Conservation (phyloP, 2,113 vertebrate genomes). For the Petrocephalus zakoni region DNA sequence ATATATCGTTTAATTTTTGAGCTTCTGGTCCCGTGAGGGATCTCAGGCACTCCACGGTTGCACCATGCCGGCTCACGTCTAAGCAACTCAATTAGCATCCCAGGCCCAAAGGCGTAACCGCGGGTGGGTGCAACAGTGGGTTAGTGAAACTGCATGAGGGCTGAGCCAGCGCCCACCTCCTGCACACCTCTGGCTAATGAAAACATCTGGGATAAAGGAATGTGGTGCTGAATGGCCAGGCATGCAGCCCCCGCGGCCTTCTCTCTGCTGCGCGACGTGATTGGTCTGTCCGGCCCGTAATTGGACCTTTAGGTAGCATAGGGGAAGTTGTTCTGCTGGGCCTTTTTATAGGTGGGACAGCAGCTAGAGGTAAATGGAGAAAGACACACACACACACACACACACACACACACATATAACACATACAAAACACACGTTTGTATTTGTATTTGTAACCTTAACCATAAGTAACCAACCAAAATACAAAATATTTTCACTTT, state of each 20-base stretch:
- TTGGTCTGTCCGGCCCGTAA: slow-evolving; percentile 35
- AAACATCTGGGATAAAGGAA: slow-evolving; percentile 39
- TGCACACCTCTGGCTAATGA: slow-evolving; percentile 41
- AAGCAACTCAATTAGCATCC: background rate
- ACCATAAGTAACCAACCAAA: too few species aligned
- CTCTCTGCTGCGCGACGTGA: slow-evolving; percentile 26
- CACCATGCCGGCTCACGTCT: background rate
- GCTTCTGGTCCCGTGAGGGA: background rate
- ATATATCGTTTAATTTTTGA: background rate
- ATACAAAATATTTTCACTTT: too few species aligned
- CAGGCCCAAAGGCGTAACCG: background rate
- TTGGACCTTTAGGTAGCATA: background rate
- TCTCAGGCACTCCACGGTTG: background rate
- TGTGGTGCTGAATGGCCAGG: slow-evolving; percentile 40
- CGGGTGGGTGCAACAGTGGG: background rate
- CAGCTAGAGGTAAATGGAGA: too few species aligned
- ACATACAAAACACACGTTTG: too few species aligned
- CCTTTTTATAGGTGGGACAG: background rate
- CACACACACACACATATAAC: background rate
- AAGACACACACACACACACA: too few species aligned
- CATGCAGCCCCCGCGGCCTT: slow-evolving; percentile 30
- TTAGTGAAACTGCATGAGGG: background rate
- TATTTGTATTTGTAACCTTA: too few species aligned
- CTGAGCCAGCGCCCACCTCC: slow-evolving; percentile 36
- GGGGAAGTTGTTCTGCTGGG: background rate